Conservation (phyloP, 2,797 vertebrate genomes). For the Sebastes ruberrimus region DNA sequence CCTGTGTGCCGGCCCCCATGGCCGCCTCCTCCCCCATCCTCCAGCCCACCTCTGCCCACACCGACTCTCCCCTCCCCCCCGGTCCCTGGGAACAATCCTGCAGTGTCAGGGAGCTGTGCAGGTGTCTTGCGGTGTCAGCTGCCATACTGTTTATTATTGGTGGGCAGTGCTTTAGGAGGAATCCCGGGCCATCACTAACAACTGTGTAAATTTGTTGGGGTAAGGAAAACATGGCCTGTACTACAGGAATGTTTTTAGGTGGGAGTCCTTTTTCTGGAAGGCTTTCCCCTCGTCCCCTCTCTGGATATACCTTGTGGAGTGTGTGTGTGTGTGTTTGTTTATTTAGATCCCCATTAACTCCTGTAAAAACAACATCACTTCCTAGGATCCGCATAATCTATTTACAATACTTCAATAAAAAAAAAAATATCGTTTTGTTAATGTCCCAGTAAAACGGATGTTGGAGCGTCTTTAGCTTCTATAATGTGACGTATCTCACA, state of each 20-base stretch:
- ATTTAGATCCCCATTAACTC: not conserved
- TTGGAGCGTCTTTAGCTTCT: not conserved
- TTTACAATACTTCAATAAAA: not conserved
- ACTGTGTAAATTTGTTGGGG: constrained; percentile 88
- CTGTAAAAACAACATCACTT: not conserved
- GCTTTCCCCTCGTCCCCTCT: constrained; percentile 66
- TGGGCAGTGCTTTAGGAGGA: constrained; percentile 84
- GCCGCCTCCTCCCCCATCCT: constrained; percentile 9
- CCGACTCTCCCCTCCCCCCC: not conserved
- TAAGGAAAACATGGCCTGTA: constrained; percentile 88
- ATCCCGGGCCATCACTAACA: constrained; percentile 85
- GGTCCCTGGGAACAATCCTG: constrained; percentile 82
- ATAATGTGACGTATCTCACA: not conserved
- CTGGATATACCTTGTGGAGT: constrained; percentile 79
- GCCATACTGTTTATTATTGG: constrained; percentile 89
- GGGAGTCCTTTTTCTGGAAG: constrained; percentile 79
- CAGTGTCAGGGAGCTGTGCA: constrained; percentile 86
- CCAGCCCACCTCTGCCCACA: constrained; percentile 31
- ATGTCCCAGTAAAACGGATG: too few species aligned
- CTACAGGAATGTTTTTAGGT: constrained; percentile 80
- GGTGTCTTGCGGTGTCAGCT: constrained; percentile 89
- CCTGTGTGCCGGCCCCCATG: constrained; percentile 4
- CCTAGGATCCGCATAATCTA: not conserved
- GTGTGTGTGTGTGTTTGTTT: constrained; percentile 5
- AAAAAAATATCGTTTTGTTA: too few species aligned